These are phyloP conservation scores for Percopsis omiscomaycus DNA, from an alignment of 2,797 vertebrate species.

Conservation along the genomic window DNA sequence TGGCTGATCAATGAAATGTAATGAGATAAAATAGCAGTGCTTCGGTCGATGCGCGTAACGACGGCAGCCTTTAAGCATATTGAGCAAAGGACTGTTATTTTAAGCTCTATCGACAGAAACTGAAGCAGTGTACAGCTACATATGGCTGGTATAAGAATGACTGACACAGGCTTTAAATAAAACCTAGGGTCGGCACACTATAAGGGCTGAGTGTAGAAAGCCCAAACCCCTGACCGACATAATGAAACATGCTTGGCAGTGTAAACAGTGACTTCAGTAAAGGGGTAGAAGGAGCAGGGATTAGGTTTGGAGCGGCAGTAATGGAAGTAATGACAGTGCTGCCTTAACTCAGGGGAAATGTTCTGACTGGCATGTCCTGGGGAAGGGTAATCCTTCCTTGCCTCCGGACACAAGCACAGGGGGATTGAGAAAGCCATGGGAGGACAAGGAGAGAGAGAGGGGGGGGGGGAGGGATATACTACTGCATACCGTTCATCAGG, in stretches of 20 bases:
- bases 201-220: too few relatives aligned
- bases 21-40: background rate
- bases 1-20: slow-evolving; percentile 1
- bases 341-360: slow-evolving; percentile 11
- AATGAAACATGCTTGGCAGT: too few relatives aligned
- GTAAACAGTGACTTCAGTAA: too few relatives aligned
- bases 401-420: slow-evolving; percentile 4
- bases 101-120: slow-evolving; percentile 1
- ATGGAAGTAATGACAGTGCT: slow-evolving; percentile 15
- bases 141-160: background rate
- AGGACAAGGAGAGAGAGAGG: too few relatives aligned
- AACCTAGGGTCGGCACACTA: too few relatives aligned
- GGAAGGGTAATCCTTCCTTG: slow-evolving; percentile 25
- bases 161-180: background rate
- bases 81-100: slow-evolving; percentile 6
- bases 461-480: too few relatives aligned
- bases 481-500: slow-evolving; percentile 90
- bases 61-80: too few relatives aligned
- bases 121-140: background rate
- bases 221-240: too few relatives aligned
- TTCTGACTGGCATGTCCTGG: background rate
- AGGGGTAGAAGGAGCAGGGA: too few relatives aligned
- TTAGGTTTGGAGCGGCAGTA: background rate
- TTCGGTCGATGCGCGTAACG: too few relatives aligned
- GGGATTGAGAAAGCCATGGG: background rate